Conservation (phyloP, 2,888 invertebrate species). For the Horisme vitalbata region DNA sequence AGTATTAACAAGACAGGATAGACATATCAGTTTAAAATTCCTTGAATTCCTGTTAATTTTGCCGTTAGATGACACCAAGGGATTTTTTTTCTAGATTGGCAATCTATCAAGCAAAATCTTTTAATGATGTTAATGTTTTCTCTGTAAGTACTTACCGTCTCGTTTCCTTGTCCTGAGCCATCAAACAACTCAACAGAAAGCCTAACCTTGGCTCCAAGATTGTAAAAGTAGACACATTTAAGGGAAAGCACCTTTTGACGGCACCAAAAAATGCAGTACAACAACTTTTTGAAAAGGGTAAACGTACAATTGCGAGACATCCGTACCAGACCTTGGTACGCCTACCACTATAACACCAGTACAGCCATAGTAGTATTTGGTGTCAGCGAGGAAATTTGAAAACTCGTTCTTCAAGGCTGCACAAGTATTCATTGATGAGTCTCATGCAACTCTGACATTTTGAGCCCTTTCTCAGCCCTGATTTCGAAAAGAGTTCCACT, state of each 20-base stretch:
- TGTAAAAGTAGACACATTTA: background rate
- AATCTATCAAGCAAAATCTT: no score
- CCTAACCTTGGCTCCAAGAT: background rate
- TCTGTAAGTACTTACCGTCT: no score
- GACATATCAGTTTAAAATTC: no score
- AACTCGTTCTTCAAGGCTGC: background rate
- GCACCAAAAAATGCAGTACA: slow-evolving; percentile 5
- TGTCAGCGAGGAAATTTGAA: background rate
- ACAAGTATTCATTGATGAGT: slow-evolving; percentile 2
- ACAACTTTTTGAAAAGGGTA: slow-evolving; percentile 2
- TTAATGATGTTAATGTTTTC: no score
- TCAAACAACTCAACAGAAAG: no score
- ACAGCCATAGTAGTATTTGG: no score
- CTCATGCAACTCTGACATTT: slow-evolving; percentile 1
- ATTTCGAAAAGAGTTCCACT: slow-evolving; percentile 2
- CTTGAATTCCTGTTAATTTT: no score
- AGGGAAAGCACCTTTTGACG: background rate
- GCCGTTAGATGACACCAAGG: no score
- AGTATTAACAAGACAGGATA: no score
- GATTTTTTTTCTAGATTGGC: no score
- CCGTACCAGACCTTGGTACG: background rate
- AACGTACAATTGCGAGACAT: background rate
- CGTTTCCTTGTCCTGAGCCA: no score
- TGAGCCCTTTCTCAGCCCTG: slow-evolving; percentile 1
- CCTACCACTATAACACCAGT: no score